Base-by-base conservation (phyloP, 2,888 invertebrate genomes). In the Drosophila formosana region DNA sequence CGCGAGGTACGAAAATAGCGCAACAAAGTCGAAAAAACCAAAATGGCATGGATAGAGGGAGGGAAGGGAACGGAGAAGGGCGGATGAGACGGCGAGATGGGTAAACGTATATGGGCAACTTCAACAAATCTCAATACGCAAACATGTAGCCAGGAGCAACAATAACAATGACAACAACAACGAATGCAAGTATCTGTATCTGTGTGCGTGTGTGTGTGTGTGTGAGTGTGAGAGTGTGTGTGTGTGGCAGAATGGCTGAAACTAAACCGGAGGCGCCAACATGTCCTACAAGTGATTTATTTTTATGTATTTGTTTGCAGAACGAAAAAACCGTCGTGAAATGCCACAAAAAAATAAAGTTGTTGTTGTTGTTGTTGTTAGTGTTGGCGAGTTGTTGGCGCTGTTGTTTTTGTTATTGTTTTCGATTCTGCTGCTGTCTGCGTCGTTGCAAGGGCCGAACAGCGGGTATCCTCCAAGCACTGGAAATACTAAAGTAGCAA, bases 281-380 rank as follows among this genome's bases (percentile, higher is more conserved):
- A 89, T 90, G 90, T 90, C 90, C 90, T 90, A 85, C 84, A 89
- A 88, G 89, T 90, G 90, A 90, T 90, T 90, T 90, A 90, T 90
- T 89, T 89, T 88, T 88, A 88, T 88, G 89, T 89, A 89, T 89
- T 88, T 88, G 82, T 87, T 88, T 80, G 75, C 67, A 75, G 83
- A 75, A 66, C 41, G 76, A 82, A 82, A 72, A 73, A 71, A 66
- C 49, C 57, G 49, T 52, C 41, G 65, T 61, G 60, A 71, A 85
- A 85, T 85, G 78, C 78, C 82, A 80, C 82, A 88, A 80, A 88
- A 88, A 81, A 82, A 82, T 76, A 76, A 76, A 72, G 72, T 77
- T 78, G 34, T 61, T 66, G 47, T 70, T 77, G 55, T 70, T 77
- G 55, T 72, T 75, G 47, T 26, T 32, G 46, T 50, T 53, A 50